Evolutionary conservation across 2,888 invertebrate genomes (phyloP).

Genomic region (Emesis furor): DNA sequence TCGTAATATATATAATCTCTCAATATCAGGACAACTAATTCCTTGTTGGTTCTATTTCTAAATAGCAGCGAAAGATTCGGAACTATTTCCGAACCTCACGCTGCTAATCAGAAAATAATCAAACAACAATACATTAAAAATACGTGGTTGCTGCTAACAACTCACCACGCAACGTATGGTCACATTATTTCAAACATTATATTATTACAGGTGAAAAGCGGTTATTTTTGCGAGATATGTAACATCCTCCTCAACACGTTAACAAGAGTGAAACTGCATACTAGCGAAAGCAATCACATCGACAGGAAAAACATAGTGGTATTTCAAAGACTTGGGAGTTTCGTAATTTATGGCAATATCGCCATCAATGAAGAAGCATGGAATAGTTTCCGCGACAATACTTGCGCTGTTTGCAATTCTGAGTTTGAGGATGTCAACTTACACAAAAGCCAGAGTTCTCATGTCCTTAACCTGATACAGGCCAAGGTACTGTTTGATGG

Average conservation of each 20-base stretch:
- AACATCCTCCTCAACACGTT: not conserved
- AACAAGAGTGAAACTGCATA: not conserved
- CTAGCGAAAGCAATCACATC: not conserved
- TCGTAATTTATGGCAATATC: not conserved
- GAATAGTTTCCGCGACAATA: not conserved
- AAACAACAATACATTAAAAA: too few relatives aligned
- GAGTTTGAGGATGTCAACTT: slow-evolving; percentile 2
- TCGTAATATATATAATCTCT: too few relatives aligned
- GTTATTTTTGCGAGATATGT: not conserved
- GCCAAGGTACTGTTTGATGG: not conserved
- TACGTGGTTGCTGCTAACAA: too few relatives aligned
- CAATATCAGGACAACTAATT: too few relatives aligned
- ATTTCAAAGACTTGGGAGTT: not conserved
- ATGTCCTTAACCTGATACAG: not conserved
- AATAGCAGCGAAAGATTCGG: too few relatives aligned
- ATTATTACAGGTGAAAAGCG: not conserved
- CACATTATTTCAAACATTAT: too few relatives aligned
- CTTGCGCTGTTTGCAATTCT: not conserved
- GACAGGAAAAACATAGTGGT: not conserved
- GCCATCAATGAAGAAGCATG: not conserved
- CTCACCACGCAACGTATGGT: too few relatives aligned
- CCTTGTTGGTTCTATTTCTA: too few relatives aligned
- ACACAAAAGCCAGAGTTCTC: not conserved
- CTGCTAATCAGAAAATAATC: too few relatives aligned
- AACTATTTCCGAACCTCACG: too few relatives aligned